Percentiles rank a stretch among this genome's conserved stretches.
phyloP scores from a whole-genome alignment of 2,888 invertebrate species.

The Drosophila stalkeri region DNA sequence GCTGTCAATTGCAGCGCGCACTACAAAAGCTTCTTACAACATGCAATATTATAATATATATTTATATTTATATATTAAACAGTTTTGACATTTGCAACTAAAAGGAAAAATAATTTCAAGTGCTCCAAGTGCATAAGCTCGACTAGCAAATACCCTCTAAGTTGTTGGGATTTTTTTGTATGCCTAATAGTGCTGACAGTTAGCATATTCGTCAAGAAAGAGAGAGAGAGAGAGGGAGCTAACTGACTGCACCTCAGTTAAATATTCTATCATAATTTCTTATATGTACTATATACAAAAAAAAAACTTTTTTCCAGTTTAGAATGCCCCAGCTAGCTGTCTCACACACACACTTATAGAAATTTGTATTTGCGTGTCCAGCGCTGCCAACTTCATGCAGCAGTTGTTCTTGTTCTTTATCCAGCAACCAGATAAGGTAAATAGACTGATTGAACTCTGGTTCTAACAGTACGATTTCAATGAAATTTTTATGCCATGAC shows the following conservation, averaged over 20 bases:
- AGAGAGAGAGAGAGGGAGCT: too few relatives aligned
- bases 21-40: neutral
- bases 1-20: constrained; percentile 5
- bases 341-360: too few relatives aligned
- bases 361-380: too few relatives aligned
- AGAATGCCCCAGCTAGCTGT: too few relatives aligned
- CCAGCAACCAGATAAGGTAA: neutral
- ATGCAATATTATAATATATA: constrained; percentile 2
- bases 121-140: neutral
- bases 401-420: neutral
- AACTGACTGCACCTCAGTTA: too few relatives aligned
- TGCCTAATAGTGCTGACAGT: too few relatives aligned
- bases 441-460: neutral
- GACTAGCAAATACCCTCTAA: neutral
- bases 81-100: neutral
- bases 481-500: neutral
- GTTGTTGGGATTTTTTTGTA: too few relatives aligned
- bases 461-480: neutral
- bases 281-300: too few relatives aligned
- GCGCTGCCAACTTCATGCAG: neutral
- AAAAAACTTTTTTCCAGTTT: too few relatives aligned
- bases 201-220: too few relatives aligned
- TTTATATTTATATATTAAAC: neutral
- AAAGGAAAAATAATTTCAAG: neutral
- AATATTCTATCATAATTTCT: too few relatives aligned